Conservation (phyloP, 2,113 vertebrate species). For the Gavia stellata region DNA sequence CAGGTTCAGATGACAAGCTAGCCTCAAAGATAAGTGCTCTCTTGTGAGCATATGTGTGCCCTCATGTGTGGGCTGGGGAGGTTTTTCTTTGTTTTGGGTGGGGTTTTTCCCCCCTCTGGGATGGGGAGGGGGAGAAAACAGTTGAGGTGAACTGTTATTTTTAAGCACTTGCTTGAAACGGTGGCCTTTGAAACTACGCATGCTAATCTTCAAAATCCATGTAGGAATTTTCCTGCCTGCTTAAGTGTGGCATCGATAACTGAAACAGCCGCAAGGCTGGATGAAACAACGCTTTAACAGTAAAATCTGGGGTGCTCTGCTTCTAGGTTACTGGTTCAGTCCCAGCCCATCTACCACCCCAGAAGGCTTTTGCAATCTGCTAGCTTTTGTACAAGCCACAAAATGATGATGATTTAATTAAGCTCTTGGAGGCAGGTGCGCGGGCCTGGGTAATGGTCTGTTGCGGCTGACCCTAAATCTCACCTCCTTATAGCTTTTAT, state of each 20-base stretch:
- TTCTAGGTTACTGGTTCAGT: background rate
- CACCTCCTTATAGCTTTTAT: background rate
- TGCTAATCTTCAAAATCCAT: slow-evolving; percentile 19
- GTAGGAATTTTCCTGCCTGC: slow-evolving; percentile 16
- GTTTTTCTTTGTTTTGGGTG: background rate
- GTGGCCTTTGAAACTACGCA: background rate
- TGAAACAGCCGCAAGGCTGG: background rate
- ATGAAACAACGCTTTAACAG: background rate
- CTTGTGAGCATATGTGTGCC: background rate
- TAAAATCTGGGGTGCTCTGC: background rate
- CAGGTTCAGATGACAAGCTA: background rate
- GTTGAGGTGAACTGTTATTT: slow-evolving; percentile 5
- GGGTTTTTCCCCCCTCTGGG: rapidly evolving
- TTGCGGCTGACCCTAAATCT: slow-evolving; percentile 1
- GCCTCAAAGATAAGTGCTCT: background rate
- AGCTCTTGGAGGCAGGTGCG: background rate
- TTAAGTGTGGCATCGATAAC: background rate
- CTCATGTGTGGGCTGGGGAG: background rate
- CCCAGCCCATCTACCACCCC: background rate
- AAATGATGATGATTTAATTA: background rate
- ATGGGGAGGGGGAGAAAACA: background rate
- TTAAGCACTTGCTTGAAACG: background rate
- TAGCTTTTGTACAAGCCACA: background rate
- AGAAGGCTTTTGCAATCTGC: background rate
- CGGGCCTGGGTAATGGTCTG: background rate